Evolutionary conservation across 2,888 invertebrate genomes (phyloP).

Genomic region (Rhamnusium bicolor): DNA sequence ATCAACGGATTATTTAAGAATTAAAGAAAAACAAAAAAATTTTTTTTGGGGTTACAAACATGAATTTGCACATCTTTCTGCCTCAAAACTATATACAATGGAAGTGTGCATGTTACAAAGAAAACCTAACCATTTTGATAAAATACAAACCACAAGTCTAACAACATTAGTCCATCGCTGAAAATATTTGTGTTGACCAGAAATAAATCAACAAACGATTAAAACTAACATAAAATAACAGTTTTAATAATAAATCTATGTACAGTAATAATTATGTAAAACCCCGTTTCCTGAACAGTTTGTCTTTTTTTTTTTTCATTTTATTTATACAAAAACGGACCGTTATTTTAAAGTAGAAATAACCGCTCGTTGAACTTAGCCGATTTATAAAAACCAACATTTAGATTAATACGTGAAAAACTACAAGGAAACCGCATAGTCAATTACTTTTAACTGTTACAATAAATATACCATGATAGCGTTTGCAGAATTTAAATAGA

Average conservation of each 20-base stretch:
- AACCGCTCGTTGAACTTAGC: neutral
- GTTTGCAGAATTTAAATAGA: neutral
- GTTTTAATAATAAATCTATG: conserved; percentile 30
- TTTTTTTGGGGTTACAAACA: conserved; percentile 29
- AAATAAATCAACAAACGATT: conserved; percentile 41
- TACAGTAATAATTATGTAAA: conserved; percentile 33
- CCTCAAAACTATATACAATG: conserved; percentile 43
- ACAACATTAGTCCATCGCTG: conserved; percentile 55
- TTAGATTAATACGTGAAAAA: conserved; percentile 36
- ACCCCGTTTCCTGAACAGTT: conserved; percentile 30
- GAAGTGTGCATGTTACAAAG: conserved; percentile 31
- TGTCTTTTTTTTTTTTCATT: conserved; percentile 10
- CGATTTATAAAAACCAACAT: conserved; percentile 24
- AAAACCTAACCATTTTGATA: conserved; percentile 51
- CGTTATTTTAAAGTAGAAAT: conserved; percentile 22
- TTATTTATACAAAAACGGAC: conserved; percentile 20
- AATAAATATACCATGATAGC: neutral
- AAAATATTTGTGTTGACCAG: conserved; percentile 49
- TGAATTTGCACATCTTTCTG: conserved; percentile 30
- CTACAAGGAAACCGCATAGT: conserved; percentile 14
- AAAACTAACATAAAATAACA: conserved; percentile 32
- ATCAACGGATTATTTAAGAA: conserved; percentile 51
- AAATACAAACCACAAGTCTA: conserved; percentile 58
- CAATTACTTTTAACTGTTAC: conserved; percentile 16
- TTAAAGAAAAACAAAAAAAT: conserved; percentile 35